phyloP scores from a whole-genome alignment of 1,140 invertebrate species.

The Papilio glaucus region DNA sequence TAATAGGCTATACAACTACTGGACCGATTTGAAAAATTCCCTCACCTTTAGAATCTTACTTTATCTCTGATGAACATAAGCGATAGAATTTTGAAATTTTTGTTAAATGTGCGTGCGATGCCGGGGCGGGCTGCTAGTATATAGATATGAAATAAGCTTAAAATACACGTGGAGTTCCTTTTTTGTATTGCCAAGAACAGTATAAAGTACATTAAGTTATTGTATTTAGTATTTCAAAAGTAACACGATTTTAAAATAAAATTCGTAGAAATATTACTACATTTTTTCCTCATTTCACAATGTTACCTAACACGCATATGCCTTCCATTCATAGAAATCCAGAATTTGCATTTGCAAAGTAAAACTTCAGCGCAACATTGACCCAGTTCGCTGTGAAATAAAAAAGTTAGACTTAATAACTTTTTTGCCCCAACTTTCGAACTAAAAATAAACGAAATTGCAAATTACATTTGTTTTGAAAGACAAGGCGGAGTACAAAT shows the following conservation, averaged over 20 bases:
- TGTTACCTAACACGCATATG: background rate
- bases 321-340: constrained; percentile 1
- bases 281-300: background rate
- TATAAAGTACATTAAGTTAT: too few species aligned
- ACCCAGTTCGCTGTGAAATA: constrained; percentile 1
- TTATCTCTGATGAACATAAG: too few species aligned
- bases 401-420: background rate
- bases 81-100: too few species aligned
- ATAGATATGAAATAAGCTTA: too few species aligned
- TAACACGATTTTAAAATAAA: background rate
- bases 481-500: background rate
- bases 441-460: background rate
- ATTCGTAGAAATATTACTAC: background rate
- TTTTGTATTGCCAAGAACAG: too few species aligned
- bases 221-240: too few species aligned
- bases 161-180: too few species aligned
- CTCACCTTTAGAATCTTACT: background rate
- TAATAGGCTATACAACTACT: background rate
- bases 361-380: constrained; percentile 15
- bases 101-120: too few species aligned
- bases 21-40: background rate
- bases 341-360: constrained; percentile 15
- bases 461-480: background rate
- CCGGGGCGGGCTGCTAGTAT: too few species aligned
- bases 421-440: background rate